Evolutionary conservation across 2,888 invertebrate species (phyloP).

Genomic region (Artemia sp.): DNA sequence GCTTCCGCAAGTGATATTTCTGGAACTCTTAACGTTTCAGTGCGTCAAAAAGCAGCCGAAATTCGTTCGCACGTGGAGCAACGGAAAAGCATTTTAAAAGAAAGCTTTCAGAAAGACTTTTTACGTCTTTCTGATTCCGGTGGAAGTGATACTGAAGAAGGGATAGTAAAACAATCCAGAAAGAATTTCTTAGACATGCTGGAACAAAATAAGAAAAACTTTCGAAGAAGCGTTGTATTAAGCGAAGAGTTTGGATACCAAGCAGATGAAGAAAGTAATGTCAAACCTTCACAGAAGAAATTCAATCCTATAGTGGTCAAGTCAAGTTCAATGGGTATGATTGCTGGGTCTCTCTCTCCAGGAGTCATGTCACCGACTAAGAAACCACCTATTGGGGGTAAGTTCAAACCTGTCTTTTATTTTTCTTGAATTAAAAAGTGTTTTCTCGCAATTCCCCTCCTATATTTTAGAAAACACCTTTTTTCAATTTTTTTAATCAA

Average conservation of each 20-base stretch:
- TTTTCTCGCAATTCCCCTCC: no score
- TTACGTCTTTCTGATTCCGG: conserved; percentile 1
- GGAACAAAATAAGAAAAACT: conserved; percentile 8
- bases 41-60: conserved; percentile 10
- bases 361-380: neutral
- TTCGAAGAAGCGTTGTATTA: neutral
- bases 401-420: neutral
- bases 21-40: neutral
- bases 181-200: neutral
- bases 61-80: conserved; percentile 2
- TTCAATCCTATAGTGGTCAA: neutral
- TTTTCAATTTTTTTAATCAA: no score
- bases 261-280: neutral
- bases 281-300: conserved; percentile 1
- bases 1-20: conserved; percentile 3
- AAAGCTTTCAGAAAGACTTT: conserved; percentile 15
- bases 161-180: neutral
- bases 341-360: neutral
- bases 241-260: conserved; percentile 14
- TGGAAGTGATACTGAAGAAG: neutral
- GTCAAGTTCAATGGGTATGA: neutral
- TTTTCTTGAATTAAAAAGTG: no score
- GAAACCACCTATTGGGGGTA: conserved; percentile 11
- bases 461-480: no score
- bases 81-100: neutral